Conservation (phyloP, 1,140 invertebrate species). For the Tetraneura akinire region DNA sequence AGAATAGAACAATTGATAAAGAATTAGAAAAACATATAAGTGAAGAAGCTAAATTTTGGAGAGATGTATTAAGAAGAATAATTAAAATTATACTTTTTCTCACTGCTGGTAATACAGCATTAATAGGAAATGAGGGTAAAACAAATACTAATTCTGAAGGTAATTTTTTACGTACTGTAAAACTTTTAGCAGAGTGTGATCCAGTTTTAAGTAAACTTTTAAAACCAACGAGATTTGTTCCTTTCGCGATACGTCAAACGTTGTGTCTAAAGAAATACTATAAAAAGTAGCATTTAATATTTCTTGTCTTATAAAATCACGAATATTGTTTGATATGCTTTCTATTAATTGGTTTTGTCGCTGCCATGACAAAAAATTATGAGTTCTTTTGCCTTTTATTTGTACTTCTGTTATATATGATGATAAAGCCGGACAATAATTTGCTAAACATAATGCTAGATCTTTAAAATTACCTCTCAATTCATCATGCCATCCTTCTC, state of each 20-base stretch:
- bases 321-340: neutral
- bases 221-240: no score
- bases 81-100: neutral
- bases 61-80: no score
- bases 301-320: neutral
- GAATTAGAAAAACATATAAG: conserved; percentile 15
- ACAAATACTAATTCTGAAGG: conserved; percentile 1
- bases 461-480: neutral
- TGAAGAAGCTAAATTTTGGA: no score
- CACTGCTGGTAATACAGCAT: neutral
- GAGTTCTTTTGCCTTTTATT: neutral
- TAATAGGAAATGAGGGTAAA: conserved; percentile 2
- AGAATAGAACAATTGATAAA: conserved; percentile 20
- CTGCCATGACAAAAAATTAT: conserved; percentile 12
- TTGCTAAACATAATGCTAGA: neutral
- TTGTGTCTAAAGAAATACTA: neutral
- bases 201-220: no score
- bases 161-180: neutral
- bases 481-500: conserved; percentile 1
- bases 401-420: neutral
- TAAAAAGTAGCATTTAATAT: neutral
- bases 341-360: neutral
- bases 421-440: neutral
- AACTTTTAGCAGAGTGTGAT: conserved; percentile 1
- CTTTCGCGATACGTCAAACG: no score